Evolutionary conservation across 1,140 invertebrate species (phyloP), one percentile per base, ranked within the genome.

Genomic region (Diuraphis noxia): DNA sequence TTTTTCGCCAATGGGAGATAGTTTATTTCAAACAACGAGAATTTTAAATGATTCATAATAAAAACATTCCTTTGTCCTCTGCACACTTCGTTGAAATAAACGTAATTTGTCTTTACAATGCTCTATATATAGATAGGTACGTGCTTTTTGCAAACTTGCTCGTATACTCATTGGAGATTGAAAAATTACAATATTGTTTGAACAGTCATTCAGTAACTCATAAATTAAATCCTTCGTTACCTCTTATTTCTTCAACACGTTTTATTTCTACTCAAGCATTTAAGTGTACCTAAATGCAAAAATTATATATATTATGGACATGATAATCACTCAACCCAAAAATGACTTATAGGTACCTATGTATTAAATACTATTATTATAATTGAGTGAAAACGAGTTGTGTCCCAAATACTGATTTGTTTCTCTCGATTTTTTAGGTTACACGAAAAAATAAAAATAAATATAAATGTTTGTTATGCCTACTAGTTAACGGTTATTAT

Each of bases 1-100:
- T 91, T 91, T 91, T 91, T 91, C 89, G 77, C 89, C 89, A 91
- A 91, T 91, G 72, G 77, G 63, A 49, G 88, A 90, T 90, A 90
- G 40, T 77, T 21, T 90, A 79, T 43, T 90, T 77, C 72, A 90
- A 90, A 90, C 88, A 90, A 88, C 23, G 7, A 52, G 52, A 88
- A 86, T 63, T 63, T 25, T 88, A 88, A 63, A 88, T 63, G 86
- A 88, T 88, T 88, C 49, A 38, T 56, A 63, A 88, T 88, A 63
- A 87, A 85, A 88, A 88, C 36, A 88, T 88, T 88, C 52, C 40
- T 88, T 88, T 88, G 25, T 88, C 36, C n/a, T 19, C 36, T 2
- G n/a, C 17, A 43, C 49, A 36, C 43, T 49, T 34, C 8, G 2
- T 17, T 34, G 52, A 63, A 88, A 88, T 63, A 88, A 88, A 63